A percentile compares a stretch with the other conserved stretches of the same genome.
Conservation (phyloP, 2,113 vertebrate genomes). For the Sapayoa aenigma region DNA sequence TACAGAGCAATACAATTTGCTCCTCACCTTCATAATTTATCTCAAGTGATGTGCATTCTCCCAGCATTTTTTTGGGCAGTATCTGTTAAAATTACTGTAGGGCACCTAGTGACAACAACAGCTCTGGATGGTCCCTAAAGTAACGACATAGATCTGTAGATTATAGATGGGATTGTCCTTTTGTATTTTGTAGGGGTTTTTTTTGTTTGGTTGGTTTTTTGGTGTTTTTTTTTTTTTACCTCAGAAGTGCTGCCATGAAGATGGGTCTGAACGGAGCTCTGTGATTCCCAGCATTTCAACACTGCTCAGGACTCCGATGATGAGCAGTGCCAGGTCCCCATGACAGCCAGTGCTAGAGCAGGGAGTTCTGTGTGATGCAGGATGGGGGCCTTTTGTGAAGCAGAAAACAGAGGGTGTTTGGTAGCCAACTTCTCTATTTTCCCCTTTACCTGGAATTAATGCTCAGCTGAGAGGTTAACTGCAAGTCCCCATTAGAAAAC, state of each 20-base stretch:
- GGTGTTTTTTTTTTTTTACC: not conserved
- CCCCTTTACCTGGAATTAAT: not conserved
- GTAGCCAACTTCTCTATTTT: not conserved
- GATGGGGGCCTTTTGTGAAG: not conserved
- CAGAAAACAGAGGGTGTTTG: not conserved
- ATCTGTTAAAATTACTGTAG: not conserved
- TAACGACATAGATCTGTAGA: not conserved
- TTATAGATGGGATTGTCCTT: not conserved
- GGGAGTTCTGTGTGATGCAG: not conserved
- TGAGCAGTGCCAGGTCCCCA: too few species aligned
- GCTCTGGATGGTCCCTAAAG: not conserved
- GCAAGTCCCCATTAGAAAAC: not conserved
- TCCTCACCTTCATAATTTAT: not conserved
- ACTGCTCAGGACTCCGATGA: rapidly evolving
- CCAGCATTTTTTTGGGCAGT: not conserved
- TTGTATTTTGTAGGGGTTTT: not conserved
- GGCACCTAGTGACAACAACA: not conserved
- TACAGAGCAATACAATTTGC: not conserved
- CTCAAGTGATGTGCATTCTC: not conserved
- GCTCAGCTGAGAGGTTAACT: not conserved
- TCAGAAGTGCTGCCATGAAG: not conserved
- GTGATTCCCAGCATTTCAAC: not conserved
- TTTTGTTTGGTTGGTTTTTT: not conserved
- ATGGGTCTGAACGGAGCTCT: not conserved
- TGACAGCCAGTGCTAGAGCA: rapidly evolving